A percentile compares a stretch with the other conserved stretches of the same genome.
Evolutionary conservation across 2,797 vertebrate genomes (phyloP).

Genomic region (Steatocranus sp.): DNA sequence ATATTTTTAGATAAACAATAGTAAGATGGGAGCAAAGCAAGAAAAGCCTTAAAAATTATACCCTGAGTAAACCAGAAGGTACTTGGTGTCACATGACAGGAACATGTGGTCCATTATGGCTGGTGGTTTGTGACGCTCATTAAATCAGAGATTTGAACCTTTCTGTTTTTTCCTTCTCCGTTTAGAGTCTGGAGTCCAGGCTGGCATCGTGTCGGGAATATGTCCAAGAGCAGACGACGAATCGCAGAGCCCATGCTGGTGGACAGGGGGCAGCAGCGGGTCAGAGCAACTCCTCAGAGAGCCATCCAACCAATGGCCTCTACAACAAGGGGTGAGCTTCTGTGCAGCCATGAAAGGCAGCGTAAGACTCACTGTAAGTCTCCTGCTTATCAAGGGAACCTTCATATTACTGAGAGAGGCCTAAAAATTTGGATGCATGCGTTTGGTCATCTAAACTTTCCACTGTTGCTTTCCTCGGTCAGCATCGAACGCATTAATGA

Average conservation of each 20-base stretch:
- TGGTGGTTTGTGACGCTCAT: neutral
- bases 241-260: neutral
- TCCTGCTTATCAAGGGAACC: rapidly evolving
- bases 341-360: rapidly evolving
- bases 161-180: rapidly evolving
- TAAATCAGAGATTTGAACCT: neutral
- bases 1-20: neutral
- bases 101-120: neutral
- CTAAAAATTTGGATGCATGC: neutral
- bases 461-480: neutral
- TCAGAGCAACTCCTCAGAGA: conserved; percentile 25
- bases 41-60: neutral
- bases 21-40: neutral
- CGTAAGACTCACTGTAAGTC: rapidly evolving
- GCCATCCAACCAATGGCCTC: conserved; percentile 63
- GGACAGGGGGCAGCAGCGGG: neutral
- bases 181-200: conserved; percentile 92
- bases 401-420: neutral
- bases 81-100: rapidly evolving
- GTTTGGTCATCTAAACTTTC: neutral
- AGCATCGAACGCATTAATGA: neutral
- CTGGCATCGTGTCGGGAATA: conserved; percentile 90
- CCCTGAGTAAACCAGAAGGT: rapidly evolving
- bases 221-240: conserved; percentile 67
- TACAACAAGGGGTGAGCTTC: conserved; percentile 76